Evolutionary conservation across 2,113 vertebrate genomes (phyloP), one percentile per base, ranked within the genome.

Genomic region (Balaeniceps rex): DNA sequence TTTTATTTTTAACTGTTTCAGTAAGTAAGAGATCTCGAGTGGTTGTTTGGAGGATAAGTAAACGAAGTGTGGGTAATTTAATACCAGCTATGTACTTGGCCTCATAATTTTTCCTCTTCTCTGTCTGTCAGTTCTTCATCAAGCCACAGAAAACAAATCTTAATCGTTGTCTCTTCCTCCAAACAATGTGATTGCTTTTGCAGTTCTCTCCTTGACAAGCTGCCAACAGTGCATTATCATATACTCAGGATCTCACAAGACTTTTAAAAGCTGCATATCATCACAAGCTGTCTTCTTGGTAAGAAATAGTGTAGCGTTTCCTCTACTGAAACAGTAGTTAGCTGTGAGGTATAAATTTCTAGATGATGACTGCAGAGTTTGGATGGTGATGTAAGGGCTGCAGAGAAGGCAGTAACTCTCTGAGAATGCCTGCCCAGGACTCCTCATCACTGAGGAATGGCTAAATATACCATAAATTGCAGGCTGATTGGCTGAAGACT

Each of bases 1-100:
- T 79, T 94, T 92, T 88, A 82, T 95, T 96, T 93, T 97, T 89
- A 95, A 93, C 83, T 83, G 29, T 91, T 95, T 95, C 82, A 47
- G 93, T 93, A 93, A 87, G 83, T 47, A 94, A 84, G 70, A 89
- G 42, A 74, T 89, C 66, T 90, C 8, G 3, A 71, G 83, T 65
- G 70, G 83, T 85, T 96, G 84, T 95, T 79, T 84, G 76, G 81
- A 91, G 88, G 78, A 70, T 80, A 84, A 88, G 77, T 85, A 97
- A 96, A 94, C 4, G 33, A 92, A 91, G 68, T 77, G 78, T n/a
- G 88, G 75, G 94, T 91, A 93, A 95, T 84, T 78, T 65, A 89
- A 85, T 88, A 91, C 77, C 88, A 94, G 4, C 70, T 84, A 38
- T 71, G 34, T 71, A 14, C 49, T 65, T 75, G 55, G 85, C 79